Evolutionary conservation across 2,113 vertebrate genomes (phyloP).

Genomic region (Anguilla japonica): DNA sequence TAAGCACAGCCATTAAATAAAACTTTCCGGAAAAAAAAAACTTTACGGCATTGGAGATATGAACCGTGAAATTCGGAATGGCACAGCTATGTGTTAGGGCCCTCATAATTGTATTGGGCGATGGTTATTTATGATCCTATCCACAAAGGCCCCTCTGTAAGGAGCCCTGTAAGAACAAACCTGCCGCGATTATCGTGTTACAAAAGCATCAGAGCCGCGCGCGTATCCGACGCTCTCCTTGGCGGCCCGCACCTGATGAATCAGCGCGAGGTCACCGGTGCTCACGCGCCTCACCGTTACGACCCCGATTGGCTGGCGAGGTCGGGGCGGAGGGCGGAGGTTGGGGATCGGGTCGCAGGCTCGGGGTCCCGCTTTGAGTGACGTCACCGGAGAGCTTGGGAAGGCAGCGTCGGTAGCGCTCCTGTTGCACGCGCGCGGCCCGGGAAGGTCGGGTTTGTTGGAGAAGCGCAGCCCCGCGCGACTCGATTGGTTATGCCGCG

Average conservation of each 20-base stretch:
- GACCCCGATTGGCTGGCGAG: background rate
- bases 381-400: background rate
- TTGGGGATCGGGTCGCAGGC: background rate
- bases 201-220: background rate
- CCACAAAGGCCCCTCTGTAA: background rate
- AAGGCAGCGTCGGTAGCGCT: background rate
- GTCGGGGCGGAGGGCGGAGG: background rate
- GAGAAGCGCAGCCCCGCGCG: background rate
- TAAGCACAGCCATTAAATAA: too few species aligned
- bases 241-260: background rate
- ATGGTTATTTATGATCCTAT: background rate
- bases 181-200: background rate
- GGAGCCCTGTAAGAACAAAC: background rate
- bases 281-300: background rate
- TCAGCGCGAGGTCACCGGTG: background rate
- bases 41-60: background rate
- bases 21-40: too few species aligned
- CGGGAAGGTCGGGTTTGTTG: background rate
- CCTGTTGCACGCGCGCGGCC: background rate
- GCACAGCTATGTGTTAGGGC: background rate
- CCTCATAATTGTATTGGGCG: background rate
- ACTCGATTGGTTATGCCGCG: constrained; percentile 40
- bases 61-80: background rate
- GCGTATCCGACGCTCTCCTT: background rate
- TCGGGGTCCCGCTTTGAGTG: background rate